phyloP scores from a whole-genome alignment of 2,113 vertebrate genomes.

The Pseudois nayaur region DNA sequence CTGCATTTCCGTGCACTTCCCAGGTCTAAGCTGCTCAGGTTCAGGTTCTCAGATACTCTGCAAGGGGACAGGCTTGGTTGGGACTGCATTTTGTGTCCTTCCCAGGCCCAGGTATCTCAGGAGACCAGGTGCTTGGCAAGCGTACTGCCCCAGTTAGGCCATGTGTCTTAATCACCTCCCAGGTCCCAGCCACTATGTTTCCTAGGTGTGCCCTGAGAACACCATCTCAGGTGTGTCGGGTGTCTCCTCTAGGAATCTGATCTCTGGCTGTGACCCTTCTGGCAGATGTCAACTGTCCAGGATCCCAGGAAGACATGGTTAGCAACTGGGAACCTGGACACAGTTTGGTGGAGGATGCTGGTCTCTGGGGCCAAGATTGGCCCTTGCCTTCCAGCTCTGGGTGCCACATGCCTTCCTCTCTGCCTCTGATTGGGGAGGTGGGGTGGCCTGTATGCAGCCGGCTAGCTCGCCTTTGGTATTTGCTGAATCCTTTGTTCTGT shows the following conservation, averaged over 20 bases:
- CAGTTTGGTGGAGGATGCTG: background rate
- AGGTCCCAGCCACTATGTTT: background rate
- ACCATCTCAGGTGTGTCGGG: background rate
- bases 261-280: background rate
- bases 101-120: background rate
- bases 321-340: background rate
- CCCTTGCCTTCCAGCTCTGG: background rate
- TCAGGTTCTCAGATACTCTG: background rate
- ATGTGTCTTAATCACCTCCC: background rate
- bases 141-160: fast-evolving
- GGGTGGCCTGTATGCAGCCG: background rate
- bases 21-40: background rate
- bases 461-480: background rate
- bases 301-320: background rate
- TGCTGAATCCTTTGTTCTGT: background rate
- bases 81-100: background rate
- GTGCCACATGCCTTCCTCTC: background rate
- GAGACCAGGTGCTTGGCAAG: background rate
- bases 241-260: background rate
- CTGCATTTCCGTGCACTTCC: background rate
- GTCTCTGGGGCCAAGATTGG: background rate
- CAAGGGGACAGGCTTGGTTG: background rate
- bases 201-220: background rate
- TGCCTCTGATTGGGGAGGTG: background rate
- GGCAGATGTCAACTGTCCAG: background rate